Evolutionary conservation across 1,140 invertebrate species (phyloP).

Genomic region (Zaprionus inermis): DNA sequence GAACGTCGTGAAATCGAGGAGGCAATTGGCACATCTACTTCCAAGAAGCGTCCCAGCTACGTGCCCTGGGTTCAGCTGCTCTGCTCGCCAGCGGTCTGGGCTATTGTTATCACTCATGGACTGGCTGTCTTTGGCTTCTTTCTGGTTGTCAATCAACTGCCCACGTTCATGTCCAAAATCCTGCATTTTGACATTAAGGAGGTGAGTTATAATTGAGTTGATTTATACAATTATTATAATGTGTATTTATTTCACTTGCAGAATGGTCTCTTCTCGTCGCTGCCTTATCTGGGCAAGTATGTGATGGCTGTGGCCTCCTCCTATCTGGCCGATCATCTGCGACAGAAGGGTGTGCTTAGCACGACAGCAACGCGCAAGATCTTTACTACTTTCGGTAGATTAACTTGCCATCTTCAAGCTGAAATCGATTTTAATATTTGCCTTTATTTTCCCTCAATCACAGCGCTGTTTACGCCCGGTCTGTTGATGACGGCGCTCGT

Average conservation of each 20-base stretch:
- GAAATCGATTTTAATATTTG: not conserved
- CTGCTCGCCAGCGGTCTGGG: slow-evolving; percentile 94
- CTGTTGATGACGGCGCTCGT: slow-evolving; percentile 89
- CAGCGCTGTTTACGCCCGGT: slow-evolving; percentile 87
- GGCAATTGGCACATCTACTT: slow-evolving; percentile 87
- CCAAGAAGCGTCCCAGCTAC: slow-evolving; percentile 86
- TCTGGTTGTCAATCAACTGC: slow-evolving; percentile 96
- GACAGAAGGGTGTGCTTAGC: slow-evolving; percentile 87
- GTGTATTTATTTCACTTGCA: slow-evolving; percentile 75
- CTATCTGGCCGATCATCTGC: slow-evolving; percentile 88
- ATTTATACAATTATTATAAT: slow-evolving; percentile 15
- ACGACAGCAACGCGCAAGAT: slow-evolving; percentile 89
- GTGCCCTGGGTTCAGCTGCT: slow-evolving; percentile 93
- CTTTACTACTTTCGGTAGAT: slow-evolving; percentile 88
- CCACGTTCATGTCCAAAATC: slow-evolving; percentile 96
- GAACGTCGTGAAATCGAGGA: slow-evolving; percentile 93
- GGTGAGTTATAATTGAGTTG: no score
- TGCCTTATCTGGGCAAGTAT: slow-evolving; percentile 95
- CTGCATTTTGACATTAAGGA: slow-evolving; percentile 94
- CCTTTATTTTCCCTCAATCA: slow-evolving; percentile 54
- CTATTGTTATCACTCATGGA: slow-evolving; percentile 95
- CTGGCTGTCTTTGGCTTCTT: slow-evolving; percentile 98
- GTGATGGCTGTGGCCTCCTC: slow-evolving; percentile 89
- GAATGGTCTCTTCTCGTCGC: slow-evolving; percentile 94
- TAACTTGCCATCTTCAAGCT: not conserved